Evolutionary conservation across 2,888 invertebrate species (phyloP).

Genomic region (Bedellia somnulentella): DNA sequence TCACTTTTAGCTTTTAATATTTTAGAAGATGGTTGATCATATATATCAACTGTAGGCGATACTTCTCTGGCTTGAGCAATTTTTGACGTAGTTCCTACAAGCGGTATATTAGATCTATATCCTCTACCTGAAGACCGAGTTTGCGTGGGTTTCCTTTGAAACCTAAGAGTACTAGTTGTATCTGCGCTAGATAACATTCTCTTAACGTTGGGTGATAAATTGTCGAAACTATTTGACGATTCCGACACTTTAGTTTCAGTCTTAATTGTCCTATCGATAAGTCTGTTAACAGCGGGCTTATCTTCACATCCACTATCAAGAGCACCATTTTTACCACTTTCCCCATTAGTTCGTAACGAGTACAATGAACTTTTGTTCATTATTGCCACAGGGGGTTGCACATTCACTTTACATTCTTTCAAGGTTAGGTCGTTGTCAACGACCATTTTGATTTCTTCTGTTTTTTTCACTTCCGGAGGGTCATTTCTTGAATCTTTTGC

Average conservation of each 20-base stretch:
- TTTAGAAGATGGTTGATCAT: constrained; percentile 31
- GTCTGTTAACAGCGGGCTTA: constrained; percentile 20
- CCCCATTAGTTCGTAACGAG: constrained; percentile 30
- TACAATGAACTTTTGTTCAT: constrained; percentile 43
- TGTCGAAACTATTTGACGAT: constrained; percentile 39
- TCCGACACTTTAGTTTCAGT: constrained; percentile 25
- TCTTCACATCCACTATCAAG: constrained; percentile 25
- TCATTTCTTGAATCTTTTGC: constrained; percentile 55
- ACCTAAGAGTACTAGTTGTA: constrained; percentile 35
- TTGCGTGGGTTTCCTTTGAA: constrained; percentile 37
- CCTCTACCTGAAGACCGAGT: constrained; percentile 33
- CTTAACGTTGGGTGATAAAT: constrained; percentile 64
- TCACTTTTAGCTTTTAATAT: constrained; percentile 20
- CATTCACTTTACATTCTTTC: background rate
- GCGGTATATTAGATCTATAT: constrained; percentile 43
- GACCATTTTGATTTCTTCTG: constrained; percentile 14
- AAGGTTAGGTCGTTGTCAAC: constrained; percentile 19
- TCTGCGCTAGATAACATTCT: constrained; percentile 63
- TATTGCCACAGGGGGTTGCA: background rate
- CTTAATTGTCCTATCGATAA: constrained; percentile 28
- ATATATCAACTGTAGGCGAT: constrained; percentile 45
- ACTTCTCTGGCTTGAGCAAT: constrained; percentile 54
- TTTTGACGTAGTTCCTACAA: constrained; percentile 53
- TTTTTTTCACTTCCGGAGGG: constrained; percentile 22
- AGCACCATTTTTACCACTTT: constrained; percentile 37